Base-by-base conservation (phyloP, 1,140 invertebrate genomes). In the Drosophila hydei region DNA sequence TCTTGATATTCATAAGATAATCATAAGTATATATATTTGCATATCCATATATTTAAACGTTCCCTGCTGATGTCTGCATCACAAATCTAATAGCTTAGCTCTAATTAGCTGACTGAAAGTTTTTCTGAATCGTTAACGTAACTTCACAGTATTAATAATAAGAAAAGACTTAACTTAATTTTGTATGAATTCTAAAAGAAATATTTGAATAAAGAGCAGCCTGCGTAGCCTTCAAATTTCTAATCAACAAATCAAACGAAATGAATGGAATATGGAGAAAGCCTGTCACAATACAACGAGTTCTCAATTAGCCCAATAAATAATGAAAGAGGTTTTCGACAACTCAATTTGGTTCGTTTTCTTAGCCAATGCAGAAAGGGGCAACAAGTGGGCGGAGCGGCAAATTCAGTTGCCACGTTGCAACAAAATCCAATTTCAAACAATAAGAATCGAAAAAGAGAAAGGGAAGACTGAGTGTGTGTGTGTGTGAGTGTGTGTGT, bases 221-320 rank as follows among this genome's bases (percentile, higher is more conserved):
- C 0, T 11, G 30, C 30, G 9, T 11, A 3, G 30, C 12, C 18
- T 27, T 11, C 8, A 18, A 38, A 25, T 47, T 62, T 8, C 12
- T 25, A 19, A 36, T 25, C 7, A 62, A 48, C n/a, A 60, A 30
- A 33, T 52, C 42, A 38, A 51, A 52, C 25, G 12, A 25, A 27
- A 33, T 14, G 38, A 42, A 14, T 69, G 60, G 42, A 45, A 45
- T n/a, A 40, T 40, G 38, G 38, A 40, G 38, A 16, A 33, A 16
- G 2, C 45, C 27, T 9, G 8, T 11, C 40, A 25, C 42, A 50
- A 45, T 50, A 12, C 36, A 65, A n/a, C 21, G 25, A 25, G 18
- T 27, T 65, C 72, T 84, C 76, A 83, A 83, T 83, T 83, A 84
- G 58, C 27, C 75, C 58, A 83, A 83, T 75, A 68, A 84, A 83